These are phyloP conservation scores for Habroteleia sp. DNA, from an alignment of 2,888 invertebrate species.

Conservation along the genomic window DNA sequence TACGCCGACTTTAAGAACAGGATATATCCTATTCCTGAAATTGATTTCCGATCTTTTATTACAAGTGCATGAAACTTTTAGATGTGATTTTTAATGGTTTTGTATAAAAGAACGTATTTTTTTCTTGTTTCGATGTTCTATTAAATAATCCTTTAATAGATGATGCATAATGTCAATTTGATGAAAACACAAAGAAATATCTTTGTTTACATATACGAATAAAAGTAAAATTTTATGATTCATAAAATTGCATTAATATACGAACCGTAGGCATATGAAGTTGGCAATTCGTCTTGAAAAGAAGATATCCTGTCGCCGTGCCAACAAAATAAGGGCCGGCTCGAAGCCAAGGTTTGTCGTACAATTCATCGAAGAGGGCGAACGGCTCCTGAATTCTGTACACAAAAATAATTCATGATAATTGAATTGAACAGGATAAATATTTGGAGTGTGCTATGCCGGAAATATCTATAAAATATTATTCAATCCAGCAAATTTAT, in stretches of 20 bases:
- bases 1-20: too few species aligned
- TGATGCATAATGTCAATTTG: neutral
- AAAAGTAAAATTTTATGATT: constrained; percentile 8
- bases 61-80: too few species aligned
- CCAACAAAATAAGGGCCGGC: constrained; percentile 91
- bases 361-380: constrained; percentile 90
- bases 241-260: constrained; percentile 38
- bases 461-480: too few species aligned
- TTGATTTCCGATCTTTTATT: too few species aligned
- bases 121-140: too few species aligned
- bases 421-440: constrained; percentile 2
- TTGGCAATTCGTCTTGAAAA: constrained; percentile 86
- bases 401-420: constrained; percentile 18
- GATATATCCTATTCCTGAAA: too few species aligned
- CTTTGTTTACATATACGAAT: too few species aligned
- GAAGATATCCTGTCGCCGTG: constrained; percentile 88
- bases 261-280: constrained; percentile 80
- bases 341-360: constrained; percentile 92
- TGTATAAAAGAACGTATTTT: too few species aligned
- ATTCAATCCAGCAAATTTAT: too few species aligned
- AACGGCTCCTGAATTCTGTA: constrained; percentile 88
- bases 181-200: constrained; percentile 1
- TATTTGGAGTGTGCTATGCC: neutral
- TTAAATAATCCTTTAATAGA: too few species aligned
- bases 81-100: too few species aligned